These are phyloP conservation scores for Agelas oroides DNA, from an alignment of 37 sponge, comb jelly and placozoan species.

Conservation along the genomic window DNA sequence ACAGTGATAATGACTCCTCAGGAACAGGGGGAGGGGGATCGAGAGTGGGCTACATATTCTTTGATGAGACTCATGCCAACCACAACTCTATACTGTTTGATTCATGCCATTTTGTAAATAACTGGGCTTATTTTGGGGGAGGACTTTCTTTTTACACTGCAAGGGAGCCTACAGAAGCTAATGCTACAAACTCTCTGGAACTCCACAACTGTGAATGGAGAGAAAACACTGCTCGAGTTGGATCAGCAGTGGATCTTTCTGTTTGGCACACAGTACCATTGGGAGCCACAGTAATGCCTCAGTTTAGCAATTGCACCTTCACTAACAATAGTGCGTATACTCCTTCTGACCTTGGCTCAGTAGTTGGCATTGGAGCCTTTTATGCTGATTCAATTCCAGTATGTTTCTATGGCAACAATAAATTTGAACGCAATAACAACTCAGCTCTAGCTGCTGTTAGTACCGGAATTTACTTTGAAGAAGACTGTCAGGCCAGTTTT, in stretches of 20 bases:
- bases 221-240: conserved; percentile 51
- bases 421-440: conserved; percentile 22
- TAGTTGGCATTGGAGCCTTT: conserved; percentile 51
- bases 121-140: conserved; percentile 45
- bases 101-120: conserved; percentile 11
- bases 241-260: conserved; percentile 56
- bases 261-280: conserved; percentile 41
- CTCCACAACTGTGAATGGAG: conserved; percentile 24
- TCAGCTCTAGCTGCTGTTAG: conserved; percentile 59
- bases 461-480: conserved; percentile 10
- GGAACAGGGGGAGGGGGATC: conserved; percentile 73
- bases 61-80: conserved; percentile 1
- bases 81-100: conserved; percentile 34
- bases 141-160: conserved; percentile 35
- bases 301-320: conserved; percentile 55
- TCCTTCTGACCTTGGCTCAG: too few species aligned
- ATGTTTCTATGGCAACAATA: background rate
- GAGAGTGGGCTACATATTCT: conserved; percentile 63
- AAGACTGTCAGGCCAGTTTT: conserved; percentile 14
- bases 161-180: background rate
- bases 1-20: background rate
- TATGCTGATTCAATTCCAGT: conserved; percentile 63
- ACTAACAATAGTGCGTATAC: conserved; percentile 29
- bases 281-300: conserved; percentile 27
- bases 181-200: conserved; percentile 18